These are phyloP conservation scores for Drosophila peninsularis DNA, from an alignment of 2,888 invertebrate genomes.

Conservation along the genomic window DNA sequence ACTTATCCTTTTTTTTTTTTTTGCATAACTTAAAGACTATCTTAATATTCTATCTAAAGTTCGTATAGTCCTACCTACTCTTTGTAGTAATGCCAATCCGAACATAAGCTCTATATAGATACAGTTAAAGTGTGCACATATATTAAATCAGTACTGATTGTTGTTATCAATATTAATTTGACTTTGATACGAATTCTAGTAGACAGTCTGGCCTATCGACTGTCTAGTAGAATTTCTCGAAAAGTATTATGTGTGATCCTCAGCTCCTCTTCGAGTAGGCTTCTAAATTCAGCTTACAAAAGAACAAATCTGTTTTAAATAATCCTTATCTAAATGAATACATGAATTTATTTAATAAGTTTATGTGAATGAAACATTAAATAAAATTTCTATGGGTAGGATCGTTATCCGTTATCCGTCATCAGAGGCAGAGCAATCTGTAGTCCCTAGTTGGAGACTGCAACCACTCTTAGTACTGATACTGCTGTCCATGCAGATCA, in stretches of 20 bases:
- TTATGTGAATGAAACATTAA: not conserved
- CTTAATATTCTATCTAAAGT: too few relatives aligned
- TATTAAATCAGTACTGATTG: not conserved
- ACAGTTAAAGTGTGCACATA: not conserved
- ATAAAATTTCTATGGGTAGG: not conserved
- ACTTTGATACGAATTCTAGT: not conserved
- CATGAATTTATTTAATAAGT: not conserved
- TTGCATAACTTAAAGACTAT: too few relatives aligned
- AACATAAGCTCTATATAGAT: too few relatives aligned
- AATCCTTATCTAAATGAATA: not conserved
- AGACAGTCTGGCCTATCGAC: not conserved
- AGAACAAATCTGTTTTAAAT: too few relatives aligned
- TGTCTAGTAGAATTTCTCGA: not conserved
- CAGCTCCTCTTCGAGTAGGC: not conserved
- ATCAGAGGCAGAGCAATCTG: too few relatives aligned
- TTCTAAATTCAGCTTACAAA: too few relatives aligned
- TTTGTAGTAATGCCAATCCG: too few relatives aligned
- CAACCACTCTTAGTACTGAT: not conserved
- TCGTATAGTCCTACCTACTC: too few relatives aligned
- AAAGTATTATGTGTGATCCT: not conserved
- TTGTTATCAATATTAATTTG: not conserved
- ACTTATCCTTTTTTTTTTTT: too few relatives aligned
- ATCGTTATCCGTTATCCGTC: not conserved
- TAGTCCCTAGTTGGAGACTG: not conserved
- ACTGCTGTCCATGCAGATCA: constrained; percentile 5